A percentile compares a stretch with the other conserved stretches of the same genome.
phyloP scores from a whole-genome alignment of 2,113 vertebrate genomes.

The Clupea harengus region DNA sequence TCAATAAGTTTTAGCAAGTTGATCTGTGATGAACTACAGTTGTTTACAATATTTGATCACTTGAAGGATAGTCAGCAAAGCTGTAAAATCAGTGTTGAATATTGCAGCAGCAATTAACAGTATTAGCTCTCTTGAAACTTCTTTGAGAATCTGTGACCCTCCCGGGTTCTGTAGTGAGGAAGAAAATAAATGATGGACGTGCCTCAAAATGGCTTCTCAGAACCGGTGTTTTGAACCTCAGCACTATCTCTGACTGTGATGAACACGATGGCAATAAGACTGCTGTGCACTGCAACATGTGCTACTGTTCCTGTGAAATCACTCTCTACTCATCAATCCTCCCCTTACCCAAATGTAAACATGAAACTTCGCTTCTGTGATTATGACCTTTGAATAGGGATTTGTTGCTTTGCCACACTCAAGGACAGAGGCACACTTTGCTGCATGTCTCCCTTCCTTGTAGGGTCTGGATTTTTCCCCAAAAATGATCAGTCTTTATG shows the following conservation, averaged over 20 bases:
- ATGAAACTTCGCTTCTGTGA: neutral
- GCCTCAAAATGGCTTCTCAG: neutral
- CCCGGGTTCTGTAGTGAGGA: too few species aligned
- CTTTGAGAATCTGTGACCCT: too few species aligned
- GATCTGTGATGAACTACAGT: neutral
- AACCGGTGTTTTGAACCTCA: neutral
- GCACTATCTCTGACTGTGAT: neutral
- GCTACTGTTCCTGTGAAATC: neutral
- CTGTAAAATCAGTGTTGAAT: too few species aligned
- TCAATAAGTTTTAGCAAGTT: neutral
- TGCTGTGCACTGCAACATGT: neutral
- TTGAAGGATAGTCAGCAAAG: too few species aligned
- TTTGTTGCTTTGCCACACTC: neutral
- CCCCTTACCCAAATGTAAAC: neutral
- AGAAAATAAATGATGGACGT: too few species aligned
- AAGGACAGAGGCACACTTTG: neutral
- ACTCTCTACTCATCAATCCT: neutral
- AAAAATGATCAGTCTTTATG: neutral
- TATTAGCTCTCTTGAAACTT: neutral
- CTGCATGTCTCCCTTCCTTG: neutral
- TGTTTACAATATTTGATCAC: neutral
- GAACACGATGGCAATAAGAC: neutral
- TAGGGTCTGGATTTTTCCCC: neutral
- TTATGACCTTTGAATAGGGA: neutral
- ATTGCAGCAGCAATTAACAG: neutral